A percentile compares a stretch with the other conserved stretches of the same genome.
Evolutionary conservation across 2,797 vertebrate species (phyloP).

Genomic region (Bradypus variegatus): DNA sequence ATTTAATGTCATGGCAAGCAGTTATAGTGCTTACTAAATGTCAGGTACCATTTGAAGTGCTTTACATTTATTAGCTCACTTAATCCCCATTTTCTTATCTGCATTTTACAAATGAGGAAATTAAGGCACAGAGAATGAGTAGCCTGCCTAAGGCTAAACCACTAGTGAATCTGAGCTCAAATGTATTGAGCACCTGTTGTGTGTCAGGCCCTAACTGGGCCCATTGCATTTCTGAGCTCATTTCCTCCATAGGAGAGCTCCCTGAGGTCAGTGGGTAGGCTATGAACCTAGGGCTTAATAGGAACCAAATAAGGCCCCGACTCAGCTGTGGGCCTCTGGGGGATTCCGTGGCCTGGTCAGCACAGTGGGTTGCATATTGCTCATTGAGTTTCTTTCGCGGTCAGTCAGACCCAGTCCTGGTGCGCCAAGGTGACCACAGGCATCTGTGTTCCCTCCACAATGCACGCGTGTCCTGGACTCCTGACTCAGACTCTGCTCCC

Average conservation of each 20-base stretch:
- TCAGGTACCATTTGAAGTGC: background rate
- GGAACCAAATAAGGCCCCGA: background rate
- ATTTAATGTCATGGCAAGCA: background rate
- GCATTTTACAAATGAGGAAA: background rate
- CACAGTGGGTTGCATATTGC: background rate
- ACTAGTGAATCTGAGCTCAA: background rate
- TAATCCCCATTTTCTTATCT: background rate
- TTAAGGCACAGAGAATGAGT: background rate
- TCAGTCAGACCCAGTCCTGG: background rate
- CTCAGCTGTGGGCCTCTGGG: background rate
- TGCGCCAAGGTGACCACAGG: background rate
- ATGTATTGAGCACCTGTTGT: too few species aligned
- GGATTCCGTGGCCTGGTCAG: background rate
- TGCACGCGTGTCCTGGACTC: background rate
- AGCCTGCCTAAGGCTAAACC: background rate
- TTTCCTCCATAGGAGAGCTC: background rate
- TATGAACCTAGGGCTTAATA: background rate
- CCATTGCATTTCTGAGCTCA: background rate
- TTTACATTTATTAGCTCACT: background rate
- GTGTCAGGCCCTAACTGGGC: background rate
- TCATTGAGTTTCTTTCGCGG: background rate
- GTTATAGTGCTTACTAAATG: background rate
- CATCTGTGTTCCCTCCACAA: background rate
- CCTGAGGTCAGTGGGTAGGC: background rate
- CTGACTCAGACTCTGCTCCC: background rate